Conservation (phyloP, 2,113 vertebrate species). For the Lepus europaeus region DNA sequence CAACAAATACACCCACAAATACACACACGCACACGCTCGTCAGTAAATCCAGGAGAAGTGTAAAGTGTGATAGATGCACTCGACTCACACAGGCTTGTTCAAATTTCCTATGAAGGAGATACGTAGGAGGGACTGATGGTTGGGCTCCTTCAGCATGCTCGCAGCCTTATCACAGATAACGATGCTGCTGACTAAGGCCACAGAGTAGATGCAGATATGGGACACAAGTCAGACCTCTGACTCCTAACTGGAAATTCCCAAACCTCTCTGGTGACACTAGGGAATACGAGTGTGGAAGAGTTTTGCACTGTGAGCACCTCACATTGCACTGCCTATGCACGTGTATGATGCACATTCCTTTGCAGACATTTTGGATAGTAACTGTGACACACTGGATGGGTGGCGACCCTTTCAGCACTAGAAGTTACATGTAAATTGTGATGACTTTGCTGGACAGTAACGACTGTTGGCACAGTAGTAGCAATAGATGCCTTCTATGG, state of each 20-base stretch:
- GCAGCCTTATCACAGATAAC: conserved; percentile 57
- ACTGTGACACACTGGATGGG: conserved; percentile 51
- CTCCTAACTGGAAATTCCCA: conserved; percentile 49
- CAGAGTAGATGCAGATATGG: conserved; percentile 56
- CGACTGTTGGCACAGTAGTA: conserved; percentile 15
- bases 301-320: background rate
- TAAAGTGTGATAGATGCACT: conserved; percentile 19
- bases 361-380: conserved; percentile 64
- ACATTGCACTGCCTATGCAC: background rate
- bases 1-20: background rate
- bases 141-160: background rate
- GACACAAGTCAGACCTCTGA: conserved; percentile 34
- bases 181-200: conserved; percentile 50
- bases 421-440: conserved; percentile 58
- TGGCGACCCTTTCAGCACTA: conserved; percentile 61
- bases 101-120: conserved; percentile 56
- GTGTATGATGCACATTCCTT: conserved; percentile 11
- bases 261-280: conserved; percentile 36
- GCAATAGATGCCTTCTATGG: conserved; percentile 55
- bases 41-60: conserved; percentile 19
- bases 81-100: conserved; percentile 48
- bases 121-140: background rate
- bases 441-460: conserved; percentile 39
- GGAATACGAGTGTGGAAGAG: conserved; percentile 41
- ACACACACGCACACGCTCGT: background rate